phyloP scores from a whole-genome alignment of 2,797 vertebrate species.

The Apogon talboti region DNA sequence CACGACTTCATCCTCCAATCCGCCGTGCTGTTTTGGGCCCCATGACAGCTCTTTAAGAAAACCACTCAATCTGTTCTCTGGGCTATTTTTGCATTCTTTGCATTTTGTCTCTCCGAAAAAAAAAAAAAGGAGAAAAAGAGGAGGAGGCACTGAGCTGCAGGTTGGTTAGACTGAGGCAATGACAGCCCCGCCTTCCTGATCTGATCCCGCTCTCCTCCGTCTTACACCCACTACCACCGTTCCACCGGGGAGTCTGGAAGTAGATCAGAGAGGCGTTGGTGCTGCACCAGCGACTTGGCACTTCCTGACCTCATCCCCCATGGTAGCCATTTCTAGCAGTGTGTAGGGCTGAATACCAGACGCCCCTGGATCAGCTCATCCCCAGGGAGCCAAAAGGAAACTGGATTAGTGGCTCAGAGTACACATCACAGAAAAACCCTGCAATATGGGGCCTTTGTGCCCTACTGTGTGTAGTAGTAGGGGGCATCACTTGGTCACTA shows the following conservation, averaged over 20 bases:
- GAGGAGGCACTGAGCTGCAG: neutral
- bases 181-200: constrained; percentile 4
- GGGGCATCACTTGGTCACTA: constrained; percentile 55
- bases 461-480: constrained; percentile 21
- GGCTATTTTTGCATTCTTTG: constrained; percentile 61
- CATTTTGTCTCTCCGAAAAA: constrained; percentile 11
- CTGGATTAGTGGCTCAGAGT: constrained; percentile 65
- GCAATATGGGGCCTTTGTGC: constrained; percentile 43
- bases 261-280: constrained; percentile 56
- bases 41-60: constrained; percentile 72
- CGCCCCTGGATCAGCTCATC: constrained; percentile 54
- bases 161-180: neutral
- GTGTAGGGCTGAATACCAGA: constrained; percentile 46
- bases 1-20: constrained; percentile 68
- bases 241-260: constrained; percentile 47
- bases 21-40: constrained; percentile 55
- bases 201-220: constrained; percentile 8
- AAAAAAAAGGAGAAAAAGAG: neutral
- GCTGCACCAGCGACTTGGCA: constrained; percentile 58
- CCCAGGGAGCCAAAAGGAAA: constrained; percentile 48
- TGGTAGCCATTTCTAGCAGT: constrained; percentile 34
- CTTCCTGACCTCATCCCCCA: constrained; percentile 29
- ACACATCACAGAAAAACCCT: constrained; percentile 25
- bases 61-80: constrained; percentile 70
- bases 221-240: constrained; percentile 15